phyloP scores from a whole-genome alignment of 2,888 invertebrate species.

The Drosophila aldrichi region DNA sequence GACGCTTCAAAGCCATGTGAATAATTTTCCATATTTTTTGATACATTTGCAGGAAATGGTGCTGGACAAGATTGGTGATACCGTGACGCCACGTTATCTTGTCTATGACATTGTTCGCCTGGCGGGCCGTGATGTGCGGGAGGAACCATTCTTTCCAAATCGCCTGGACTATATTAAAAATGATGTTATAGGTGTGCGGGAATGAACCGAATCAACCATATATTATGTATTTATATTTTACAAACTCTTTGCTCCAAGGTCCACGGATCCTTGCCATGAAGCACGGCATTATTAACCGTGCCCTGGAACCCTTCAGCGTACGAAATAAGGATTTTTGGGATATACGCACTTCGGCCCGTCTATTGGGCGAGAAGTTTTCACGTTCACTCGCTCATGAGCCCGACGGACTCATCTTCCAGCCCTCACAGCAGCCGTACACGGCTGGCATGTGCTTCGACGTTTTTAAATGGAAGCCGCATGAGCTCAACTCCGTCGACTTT shows the following conservation, averaged over 20 bases:
- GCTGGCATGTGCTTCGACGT: slow-evolving; percentile 93
- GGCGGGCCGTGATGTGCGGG: slow-evolving; percentile 91
- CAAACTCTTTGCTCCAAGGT: slow-evolving; percentile 19
- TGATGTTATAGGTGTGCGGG: slow-evolving; percentile 88
- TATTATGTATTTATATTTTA: neutral
- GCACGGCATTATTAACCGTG: slow-evolving; percentile 90
- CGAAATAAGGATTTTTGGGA: slow-evolving; percentile 97
- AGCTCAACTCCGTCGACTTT: slow-evolving; percentile 98
- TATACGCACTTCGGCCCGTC: slow-evolving; percentile 88
- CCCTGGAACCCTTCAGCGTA: slow-evolving; percentile 95
- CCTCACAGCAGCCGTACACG: slow-evolving; percentile 93
- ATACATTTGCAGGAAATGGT: slow-evolving; percentile 94
- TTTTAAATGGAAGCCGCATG: slow-evolving; percentile 98
- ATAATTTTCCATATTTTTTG: neutral
- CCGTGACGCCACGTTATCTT: slow-evolving; percentile 93
- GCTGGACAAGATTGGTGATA: slow-evolving; percentile 92
- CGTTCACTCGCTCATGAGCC: slow-evolving; percentile 95
- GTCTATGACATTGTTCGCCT: slow-evolving; percentile 97
- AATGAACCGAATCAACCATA: slow-evolving; percentile 11
- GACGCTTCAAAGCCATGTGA: neutral
- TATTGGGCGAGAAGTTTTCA: slow-evolving; percentile 94
- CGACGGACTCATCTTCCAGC: slow-evolving; percentile 99
- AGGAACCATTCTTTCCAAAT: slow-evolving; percentile 90
- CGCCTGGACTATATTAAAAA: slow-evolving; percentile 92
- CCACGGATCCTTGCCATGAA: slow-evolving; percentile 91